A percentile compares a stretch with the other conserved stretches of the same genome.
Evolutionary conservation across 1,140 invertebrate species (phyloP).

Genomic region (Drosophila repleta): DNA sequence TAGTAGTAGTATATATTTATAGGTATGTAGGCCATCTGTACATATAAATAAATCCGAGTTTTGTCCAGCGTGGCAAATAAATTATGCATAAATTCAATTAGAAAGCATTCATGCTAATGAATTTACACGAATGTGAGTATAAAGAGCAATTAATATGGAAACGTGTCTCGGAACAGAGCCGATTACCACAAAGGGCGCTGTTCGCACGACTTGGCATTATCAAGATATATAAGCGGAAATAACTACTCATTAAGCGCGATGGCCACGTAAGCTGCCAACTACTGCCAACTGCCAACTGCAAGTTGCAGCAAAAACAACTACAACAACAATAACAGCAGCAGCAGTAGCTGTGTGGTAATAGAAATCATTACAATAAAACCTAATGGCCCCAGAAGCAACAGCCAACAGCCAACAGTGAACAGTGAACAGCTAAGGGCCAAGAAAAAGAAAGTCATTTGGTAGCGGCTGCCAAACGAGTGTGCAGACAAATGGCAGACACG

Average conservation of each 20-base stretch:
- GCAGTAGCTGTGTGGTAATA: slow-evolving; percentile 60
- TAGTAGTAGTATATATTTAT: slow-evolving; percentile 11
- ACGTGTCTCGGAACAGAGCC: slow-evolving; percentile 55
- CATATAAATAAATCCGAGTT: slow-evolving; percentile 35
- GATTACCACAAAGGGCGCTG: slow-evolving; percentile 52
- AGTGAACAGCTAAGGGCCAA: slow-evolving; percentile 39
- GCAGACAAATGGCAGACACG: slow-evolving; percentile 81
- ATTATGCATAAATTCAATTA: slow-evolving; percentile 75
- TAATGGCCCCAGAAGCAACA: slow-evolving; percentile 77
- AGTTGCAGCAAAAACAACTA: slow-evolving; percentile 48
- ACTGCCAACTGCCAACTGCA: slow-evolving; percentile 53
- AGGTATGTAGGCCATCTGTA: slow-evolving; percentile 4
- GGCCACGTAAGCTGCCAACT: slow-evolving; percentile 72
- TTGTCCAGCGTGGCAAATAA: slow-evolving; percentile 15
- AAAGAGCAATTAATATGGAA: slow-evolving; percentile 65
- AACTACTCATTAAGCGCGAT: slow-evolving; percentile 79
- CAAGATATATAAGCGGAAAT: slow-evolving; percentile 79
- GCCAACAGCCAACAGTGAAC: slow-evolving; percentile 48
- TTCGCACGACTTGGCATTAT: slow-evolving; percentile 69
- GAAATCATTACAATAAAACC: slow-evolving; percentile 82
- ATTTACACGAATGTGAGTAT: slow-evolving; percentile 49
- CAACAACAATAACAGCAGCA: slow-evolving; percentile 13
- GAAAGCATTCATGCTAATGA: slow-evolving; percentile 61
- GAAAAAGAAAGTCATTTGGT: slow-evolving; percentile 77
- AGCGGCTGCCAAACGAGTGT: slow-evolving; percentile 62